phyloP scores from a whole-genome alignment of 2,888 invertebrate species.

The Hetaerina titia region DNA sequence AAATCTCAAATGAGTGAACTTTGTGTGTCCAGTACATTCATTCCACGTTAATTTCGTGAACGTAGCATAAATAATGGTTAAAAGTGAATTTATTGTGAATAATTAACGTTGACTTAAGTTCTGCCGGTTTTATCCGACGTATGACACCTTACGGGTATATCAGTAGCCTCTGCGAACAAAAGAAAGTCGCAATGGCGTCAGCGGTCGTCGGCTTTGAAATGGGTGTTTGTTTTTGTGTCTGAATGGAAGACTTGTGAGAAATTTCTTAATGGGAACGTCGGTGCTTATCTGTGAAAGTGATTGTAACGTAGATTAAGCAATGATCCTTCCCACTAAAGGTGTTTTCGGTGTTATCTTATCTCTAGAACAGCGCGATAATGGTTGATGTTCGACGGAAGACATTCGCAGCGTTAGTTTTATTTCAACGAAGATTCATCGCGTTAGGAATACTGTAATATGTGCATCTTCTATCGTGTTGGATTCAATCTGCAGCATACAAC shows the following conservation, averaged over 20 bases:
- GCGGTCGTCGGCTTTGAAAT: constrained; percentile 34
- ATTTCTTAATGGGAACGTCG: background rate
- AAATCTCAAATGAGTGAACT: too few species aligned
- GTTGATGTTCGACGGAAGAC: background rate
- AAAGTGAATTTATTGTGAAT: background rate
- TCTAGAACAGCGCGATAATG: background rate
- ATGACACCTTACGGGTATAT: background rate
- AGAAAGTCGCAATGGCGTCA: constrained; percentile 36
- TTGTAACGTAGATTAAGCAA: background rate
- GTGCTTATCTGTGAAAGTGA: background rate
- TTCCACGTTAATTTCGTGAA: too few species aligned
- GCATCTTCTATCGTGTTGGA: background rate
- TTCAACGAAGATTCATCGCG: background rate
- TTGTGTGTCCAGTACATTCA: too few species aligned
- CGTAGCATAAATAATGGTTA: too few species aligned
- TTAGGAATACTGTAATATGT: background rate
- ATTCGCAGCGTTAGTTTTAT: background rate
- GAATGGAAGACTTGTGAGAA: background rate
- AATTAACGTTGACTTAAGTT: background rate
- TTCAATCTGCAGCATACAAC: too few species aligned
- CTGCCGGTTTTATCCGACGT: background rate
- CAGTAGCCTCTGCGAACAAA: background rate
- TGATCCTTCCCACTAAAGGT: background rate
- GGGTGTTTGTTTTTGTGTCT: background rate
- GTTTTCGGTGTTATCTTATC: background rate